Conservation (phyloP, 2,888 invertebrate genomes). For the Hirtodrosophila histrioides region DNA sequence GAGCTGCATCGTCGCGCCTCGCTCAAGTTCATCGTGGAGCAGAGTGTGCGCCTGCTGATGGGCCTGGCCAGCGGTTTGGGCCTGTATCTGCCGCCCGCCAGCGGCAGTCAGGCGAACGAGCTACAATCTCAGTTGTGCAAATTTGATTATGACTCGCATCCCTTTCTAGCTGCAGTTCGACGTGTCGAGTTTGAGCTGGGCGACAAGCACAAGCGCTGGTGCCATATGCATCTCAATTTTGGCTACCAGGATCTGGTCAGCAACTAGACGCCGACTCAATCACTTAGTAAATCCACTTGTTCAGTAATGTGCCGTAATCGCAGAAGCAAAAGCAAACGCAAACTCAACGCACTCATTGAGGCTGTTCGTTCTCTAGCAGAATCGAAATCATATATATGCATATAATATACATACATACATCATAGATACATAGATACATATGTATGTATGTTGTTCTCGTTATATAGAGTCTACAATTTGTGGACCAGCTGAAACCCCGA, state of each 20-base stretch:
- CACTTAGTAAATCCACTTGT: constrained; percentile 2
- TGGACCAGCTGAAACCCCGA: constrained; percentile 17
- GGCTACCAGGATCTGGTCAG: constrained; percentile 42
- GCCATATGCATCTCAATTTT: constrained; percentile 82
- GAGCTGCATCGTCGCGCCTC: constrained; percentile 84
- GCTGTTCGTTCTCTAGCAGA: constrained; percentile 49
- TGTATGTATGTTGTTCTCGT: constrained; percentile 20
- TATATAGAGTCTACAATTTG: constrained; percentile 29
- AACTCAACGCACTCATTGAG: constrained; percentile 48
- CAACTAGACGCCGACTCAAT: constrained; percentile 9
- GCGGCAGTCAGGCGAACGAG: constrained; percentile 60
- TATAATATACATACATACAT: constrained; percentile 8
- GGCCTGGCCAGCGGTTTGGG: constrained; percentile 65
- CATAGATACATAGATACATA: constrained; percentile 13
- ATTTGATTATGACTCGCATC: constrained; percentile 79
- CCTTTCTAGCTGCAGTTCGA: constrained; percentile 81
- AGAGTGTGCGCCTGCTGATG: constrained; percentile 76
- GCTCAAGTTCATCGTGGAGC: constrained; percentile 83
- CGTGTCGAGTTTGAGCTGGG: constrained; percentile 80
- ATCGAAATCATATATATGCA: constrained; percentile 27
- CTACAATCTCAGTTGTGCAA: constrained; percentile 51
- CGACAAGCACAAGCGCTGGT: constrained; percentile 83
- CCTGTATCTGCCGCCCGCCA: constrained; percentile 58
- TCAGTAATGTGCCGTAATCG: constrained; percentile 26
- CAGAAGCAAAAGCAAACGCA: background rate